Evolutionary conservation across 2,113 vertebrate species (phyloP).

Genomic region (Ctenomys sociabilis): DNA sequence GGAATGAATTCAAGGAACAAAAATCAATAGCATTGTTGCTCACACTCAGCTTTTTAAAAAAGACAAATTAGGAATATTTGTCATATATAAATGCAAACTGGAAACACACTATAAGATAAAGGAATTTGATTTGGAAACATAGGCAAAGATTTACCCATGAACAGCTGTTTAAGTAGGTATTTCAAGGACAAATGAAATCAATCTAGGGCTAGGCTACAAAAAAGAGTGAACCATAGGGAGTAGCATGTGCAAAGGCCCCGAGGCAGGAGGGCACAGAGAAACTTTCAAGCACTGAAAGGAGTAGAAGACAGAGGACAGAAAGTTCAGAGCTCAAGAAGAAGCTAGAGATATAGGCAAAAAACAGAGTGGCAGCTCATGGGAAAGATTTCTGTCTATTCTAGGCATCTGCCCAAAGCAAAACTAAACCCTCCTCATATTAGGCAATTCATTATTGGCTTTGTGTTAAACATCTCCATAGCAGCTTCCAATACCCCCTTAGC

Average conservation of each 20-base stretch:
- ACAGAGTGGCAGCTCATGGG: background rate
- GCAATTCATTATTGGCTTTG: background rate
- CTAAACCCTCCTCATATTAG: background rate
- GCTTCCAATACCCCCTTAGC: conserved; percentile 21
- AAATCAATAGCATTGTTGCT: background rate
- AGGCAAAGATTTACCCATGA: background rate
- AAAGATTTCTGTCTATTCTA: background rate
- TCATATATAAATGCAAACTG: background rate
- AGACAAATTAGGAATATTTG: background rate
- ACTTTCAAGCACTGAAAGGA: background rate
- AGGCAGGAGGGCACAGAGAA: background rate
- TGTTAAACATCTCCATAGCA: background rate
- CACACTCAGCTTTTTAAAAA: background rate
- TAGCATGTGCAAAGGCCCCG: conserved; percentile 1
- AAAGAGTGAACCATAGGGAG: background rate
- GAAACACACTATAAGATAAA: background rate
- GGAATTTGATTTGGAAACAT: background rate
- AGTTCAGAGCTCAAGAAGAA: background rate
- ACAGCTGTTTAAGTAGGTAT: background rate
- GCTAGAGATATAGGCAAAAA: background rate
- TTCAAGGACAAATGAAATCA: background rate
- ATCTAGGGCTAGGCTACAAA: background rate
- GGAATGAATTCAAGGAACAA: background rate
- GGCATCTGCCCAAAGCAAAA: background rate
- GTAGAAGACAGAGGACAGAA: background rate